A percentile compares a stretch with the other conserved stretches of the same genome.
phyloP scores from a whole-genome alignment of 2,797 vertebrate species.

The Crocidura indochinensis region DNA sequence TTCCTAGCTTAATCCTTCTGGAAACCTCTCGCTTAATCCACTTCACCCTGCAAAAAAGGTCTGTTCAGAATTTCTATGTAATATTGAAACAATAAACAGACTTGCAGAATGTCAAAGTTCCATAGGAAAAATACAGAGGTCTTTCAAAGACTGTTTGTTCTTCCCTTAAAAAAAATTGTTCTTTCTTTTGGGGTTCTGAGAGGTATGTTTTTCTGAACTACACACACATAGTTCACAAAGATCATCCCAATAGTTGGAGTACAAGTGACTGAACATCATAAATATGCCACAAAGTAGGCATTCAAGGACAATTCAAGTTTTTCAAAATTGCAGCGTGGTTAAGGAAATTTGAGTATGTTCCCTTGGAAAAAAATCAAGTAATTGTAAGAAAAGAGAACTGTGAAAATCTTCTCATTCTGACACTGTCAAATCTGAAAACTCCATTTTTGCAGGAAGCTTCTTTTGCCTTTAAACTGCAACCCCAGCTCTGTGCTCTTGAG shows the following conservation, averaged over 20 bases:
- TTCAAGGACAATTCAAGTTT: conserved; percentile 75
- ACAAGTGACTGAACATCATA: conserved; percentile 63
- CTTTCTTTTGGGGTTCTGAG: conserved; percentile 75
- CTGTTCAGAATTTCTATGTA: conserved; percentile 52
- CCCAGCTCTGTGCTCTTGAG: conserved; percentile 75
- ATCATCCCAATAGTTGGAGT: too few species aligned
- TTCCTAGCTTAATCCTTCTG: conserved; percentile 76
- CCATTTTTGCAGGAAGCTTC: conserved; percentile 72
- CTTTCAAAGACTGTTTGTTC: conserved; percentile 65
- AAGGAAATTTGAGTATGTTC: conserved; percentile 76
- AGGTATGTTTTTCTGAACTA: not conserved
- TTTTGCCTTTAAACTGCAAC: conserved; percentile 80
- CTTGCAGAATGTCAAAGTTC: conserved; percentile 81
- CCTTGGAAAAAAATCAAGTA: conserved; percentile 71
- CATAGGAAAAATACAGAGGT: conserved; percentile 58
- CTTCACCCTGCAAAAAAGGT: conserved; percentile 76
- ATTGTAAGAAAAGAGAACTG: conserved; percentile 37
- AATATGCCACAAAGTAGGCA: conserved; percentile 66
- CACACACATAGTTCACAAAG: too few species aligned
- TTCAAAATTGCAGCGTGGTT: conserved; percentile 61
- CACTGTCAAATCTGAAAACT: conserved; percentile 76
- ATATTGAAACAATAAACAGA: conserved; percentile 82
- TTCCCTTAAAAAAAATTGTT: conserved; percentile 50
- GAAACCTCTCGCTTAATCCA: conserved; percentile 81
- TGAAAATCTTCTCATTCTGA: conserved; percentile 78